phyloP scores from a whole-genome alignment of 2,888 invertebrate genomes.

The Lasioglossum villosulum region DNA sequence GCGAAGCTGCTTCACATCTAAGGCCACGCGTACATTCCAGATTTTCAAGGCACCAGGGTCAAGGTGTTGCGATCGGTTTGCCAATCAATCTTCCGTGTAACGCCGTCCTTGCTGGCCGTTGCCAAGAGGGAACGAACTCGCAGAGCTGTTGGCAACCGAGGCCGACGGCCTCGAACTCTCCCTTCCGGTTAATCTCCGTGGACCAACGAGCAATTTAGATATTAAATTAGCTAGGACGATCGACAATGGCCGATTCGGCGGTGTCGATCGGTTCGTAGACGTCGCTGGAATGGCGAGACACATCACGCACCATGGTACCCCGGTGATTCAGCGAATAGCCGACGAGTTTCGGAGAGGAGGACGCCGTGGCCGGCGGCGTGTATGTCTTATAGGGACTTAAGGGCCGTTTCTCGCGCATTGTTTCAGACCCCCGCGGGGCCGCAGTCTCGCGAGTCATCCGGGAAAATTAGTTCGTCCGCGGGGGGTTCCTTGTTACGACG shows the following conservation, averaged over 20 bases:
- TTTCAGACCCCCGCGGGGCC: conserved; percentile 83
- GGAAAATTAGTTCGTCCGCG: conserved; percentile 84
- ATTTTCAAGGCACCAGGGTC: not conserved
- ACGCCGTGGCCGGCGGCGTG: conserved; percentile 63
- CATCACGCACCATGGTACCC: conserved; percentile 66
- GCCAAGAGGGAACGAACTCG: not conserved
- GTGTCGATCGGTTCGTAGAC: conserved; percentile 53
- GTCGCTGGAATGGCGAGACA: conserved; percentile 69
- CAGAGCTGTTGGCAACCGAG: not conserved
- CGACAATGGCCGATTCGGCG: not conserved
- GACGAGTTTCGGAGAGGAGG: conserved; percentile 60
- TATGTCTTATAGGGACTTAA: conserved; percentile 63
- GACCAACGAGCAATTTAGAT: not conserved
- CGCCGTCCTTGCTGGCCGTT: not conserved
- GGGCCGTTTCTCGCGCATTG: conserved; percentile 82
- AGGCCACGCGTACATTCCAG: not conserved
- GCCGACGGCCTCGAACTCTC: not conserved
- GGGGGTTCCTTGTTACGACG: conserved; percentile 83
- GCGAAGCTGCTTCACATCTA: not conserved
- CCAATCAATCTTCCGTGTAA: not conserved
- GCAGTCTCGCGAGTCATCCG: conserved; percentile 83
- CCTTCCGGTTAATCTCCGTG: conserved; percentile 10
- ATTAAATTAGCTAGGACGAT: not conserved
- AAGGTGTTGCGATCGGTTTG: not conserved
- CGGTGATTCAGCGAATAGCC: conserved; percentile 77